phyloP scores from a whole-genome alignment of 1,140 invertebrate genomes.

The Oscheius sp. region DNA sequence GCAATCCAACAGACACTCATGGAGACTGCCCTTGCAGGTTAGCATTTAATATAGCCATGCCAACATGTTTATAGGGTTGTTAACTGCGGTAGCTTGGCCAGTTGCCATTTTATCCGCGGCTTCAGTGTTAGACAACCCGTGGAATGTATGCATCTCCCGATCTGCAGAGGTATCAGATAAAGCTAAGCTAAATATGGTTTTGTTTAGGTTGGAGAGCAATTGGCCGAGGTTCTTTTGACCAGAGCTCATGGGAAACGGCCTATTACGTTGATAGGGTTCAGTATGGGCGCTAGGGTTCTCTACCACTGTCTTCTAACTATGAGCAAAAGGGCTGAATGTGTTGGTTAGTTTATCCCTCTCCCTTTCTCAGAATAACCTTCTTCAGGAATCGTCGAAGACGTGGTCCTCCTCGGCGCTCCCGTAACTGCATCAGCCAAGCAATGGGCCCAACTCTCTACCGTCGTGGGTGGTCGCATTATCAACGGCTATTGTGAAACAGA shows the following conservation, averaged over 20 bases:
- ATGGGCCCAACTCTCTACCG: constrained; percentile 61
- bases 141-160: constrained; percentile 72
- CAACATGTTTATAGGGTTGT: constrained; percentile 68
- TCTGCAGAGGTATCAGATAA: constrained; percentile 65
- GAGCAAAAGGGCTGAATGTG: constrained; percentile 60
- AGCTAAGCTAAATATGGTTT: background rate
- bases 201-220: constrained; percentile 68
- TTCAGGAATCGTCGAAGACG: constrained; percentile 72
- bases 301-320: constrained; percentile 69
- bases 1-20: constrained; percentile 75
- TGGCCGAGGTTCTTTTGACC: constrained; percentile 71
- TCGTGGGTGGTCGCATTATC: constrained; percentile 64
- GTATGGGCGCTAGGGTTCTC: constrained; percentile 73
- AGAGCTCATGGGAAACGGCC: constrained; percentile 72
- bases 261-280: constrained; percentile 73
- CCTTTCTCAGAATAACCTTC: constrained; percentile 1
- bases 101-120: constrained; percentile 69
- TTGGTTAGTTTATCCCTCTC: constrained; percentile 59
- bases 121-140: constrained; percentile 73
- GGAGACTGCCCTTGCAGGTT: constrained; percentile 69
- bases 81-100: constrained; percentile 73
- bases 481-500: constrained; percentile 65
- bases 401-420: constrained; percentile 72
- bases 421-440: constrained; percentile 58
- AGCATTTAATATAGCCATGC: background rate